A percentile compares a stretch with the other conserved stretches of the same genome.
Conservation (phyloP, 37 sponge, comb jelly and placozoan species). For the Axinella damicornis region DNA sequence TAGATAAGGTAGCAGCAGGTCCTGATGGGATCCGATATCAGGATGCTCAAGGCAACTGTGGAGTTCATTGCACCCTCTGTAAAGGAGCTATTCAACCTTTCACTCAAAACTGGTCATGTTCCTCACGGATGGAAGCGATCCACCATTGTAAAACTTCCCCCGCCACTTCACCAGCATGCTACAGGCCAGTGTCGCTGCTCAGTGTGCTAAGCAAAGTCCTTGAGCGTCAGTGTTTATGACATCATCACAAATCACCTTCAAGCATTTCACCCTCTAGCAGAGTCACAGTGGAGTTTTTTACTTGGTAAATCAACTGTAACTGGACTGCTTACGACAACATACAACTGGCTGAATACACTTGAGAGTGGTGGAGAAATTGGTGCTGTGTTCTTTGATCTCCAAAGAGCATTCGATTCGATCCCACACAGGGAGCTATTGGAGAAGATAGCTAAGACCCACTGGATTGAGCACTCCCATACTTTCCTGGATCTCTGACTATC, state of each 20-base stretch:
- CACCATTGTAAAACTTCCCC: neutral
- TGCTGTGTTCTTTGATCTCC: neutral
- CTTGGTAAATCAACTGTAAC: too few species aligned
- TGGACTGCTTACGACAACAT: too few species aligned
- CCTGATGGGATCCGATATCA: too few species aligned
- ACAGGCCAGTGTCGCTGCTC: constrained; percentile 14
- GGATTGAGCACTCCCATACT: neutral
- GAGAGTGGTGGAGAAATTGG: neutral
- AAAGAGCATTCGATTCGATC: neutral
- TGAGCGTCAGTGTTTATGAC: neutral
- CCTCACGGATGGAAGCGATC: constrained; percentile 9
- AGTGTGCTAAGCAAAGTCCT: constrained; percentile 2
- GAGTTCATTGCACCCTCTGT: neutral
- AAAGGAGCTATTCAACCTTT: neutral
- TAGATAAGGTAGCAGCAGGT: too few species aligned
- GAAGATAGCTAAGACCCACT: neutral
- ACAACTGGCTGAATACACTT: neutral
- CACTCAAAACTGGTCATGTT: neutral
- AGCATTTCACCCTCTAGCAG: too few species aligned
- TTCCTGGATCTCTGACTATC: neutral
- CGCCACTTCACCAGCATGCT: neutral
- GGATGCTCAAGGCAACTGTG: too few species aligned
- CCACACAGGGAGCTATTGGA: neutral
- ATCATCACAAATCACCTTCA: too few species aligned
- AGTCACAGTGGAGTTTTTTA: too few species aligned